Evolutionary conservation across 2,797 vertebrate genomes (phyloP), one percentile per base, ranked within the genome.

Genomic region (Distichodus sexfasciatus): DNA sequence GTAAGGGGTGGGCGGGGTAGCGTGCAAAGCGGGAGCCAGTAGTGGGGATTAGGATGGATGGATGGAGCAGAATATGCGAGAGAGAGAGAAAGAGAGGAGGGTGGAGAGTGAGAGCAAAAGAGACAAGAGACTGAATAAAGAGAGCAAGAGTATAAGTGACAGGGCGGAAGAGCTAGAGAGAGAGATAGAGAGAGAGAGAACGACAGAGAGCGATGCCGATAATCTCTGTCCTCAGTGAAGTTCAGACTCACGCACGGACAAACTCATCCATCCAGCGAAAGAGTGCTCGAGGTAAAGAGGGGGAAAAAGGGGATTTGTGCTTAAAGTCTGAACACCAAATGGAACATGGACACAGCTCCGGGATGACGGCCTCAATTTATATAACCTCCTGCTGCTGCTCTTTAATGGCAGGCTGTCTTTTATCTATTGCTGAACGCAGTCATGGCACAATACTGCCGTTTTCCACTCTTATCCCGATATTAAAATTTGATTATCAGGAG

Each of bases 221-320:
- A 88, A 80, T 75, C 88, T 85, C 87, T 87, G 87, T 85, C 87
- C 87, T 84, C 82, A 82, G 76, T 84, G 75, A 83, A 86, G 77
- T 85, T 90, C 81, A 87, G 86, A 79, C 78, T 85, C 75, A 79
- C 76, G 78, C 80, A 85, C 71, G 76, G 77, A 80, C 82, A 79
- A 79, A 84, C 80, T 81, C 76, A 55, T 53, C 24, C 63, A 47
- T 43, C 61, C 29, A 28, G 53, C 11, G 55, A 65, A 40, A 9
- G 33, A 40, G 28, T 29, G 41, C 73, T n/a, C 14, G 40, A 41
- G 55, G 21, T 40, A 40, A 26, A 40, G 17, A 12, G 19, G 21
- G 23, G 23, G 3, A 12, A 48, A 54, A 40, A 14, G 43, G 55
- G 75, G 60, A 70, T 66, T 73, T 77, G 41, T 43, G 43, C 35